A percentile compares a stretch with the other conserved stretches of the same genome.
Evolutionary conservation across 2,797 vertebrate species (phyloP).

Genomic region (Chelidonichthys spinosus): DNA sequence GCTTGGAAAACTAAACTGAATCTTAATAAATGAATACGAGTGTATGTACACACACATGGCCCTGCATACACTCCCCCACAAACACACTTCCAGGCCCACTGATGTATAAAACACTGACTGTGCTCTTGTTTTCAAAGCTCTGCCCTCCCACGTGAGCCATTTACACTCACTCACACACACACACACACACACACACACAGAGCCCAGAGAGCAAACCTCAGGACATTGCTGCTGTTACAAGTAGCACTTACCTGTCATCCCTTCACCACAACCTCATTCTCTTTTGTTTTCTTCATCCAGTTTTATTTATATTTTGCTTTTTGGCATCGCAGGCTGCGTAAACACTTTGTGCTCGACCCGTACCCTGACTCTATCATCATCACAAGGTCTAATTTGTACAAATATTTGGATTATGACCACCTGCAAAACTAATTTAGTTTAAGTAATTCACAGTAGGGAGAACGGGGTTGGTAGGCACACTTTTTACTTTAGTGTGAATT

Average conservation of each 20-base stretch:
- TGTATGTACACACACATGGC: neutral
- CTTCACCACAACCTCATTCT: slow-evolving; percentile 20
- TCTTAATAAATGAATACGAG: slow-evolving; percentile 8
- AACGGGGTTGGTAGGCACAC: no score
- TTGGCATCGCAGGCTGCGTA: neutral
- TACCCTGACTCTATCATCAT: neutral
- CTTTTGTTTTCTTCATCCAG: slow-evolving; percentile 9
- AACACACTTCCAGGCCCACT: slow-evolving; percentile 36
- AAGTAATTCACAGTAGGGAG: no score
- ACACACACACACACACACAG: slow-evolving; percentile 5
- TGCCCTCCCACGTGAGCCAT: slow-evolving; percentile 56
- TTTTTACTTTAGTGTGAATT: no score
- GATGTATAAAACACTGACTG: slow-evolving; percentile 72
- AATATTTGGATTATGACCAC: no score
- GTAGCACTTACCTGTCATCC: slow-evolving; percentile 41
- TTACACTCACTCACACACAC: slow-evolving; percentile 16
- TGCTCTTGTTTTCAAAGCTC: slow-evolving; percentile 52
- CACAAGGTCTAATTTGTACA: no score
- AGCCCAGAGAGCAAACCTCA: slow-evolving; percentile 46
- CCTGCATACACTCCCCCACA: slow-evolving; percentile 14
- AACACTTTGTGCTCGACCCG: neutral
- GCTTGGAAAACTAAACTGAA: neutral
- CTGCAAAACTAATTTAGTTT: no score
- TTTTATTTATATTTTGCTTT: slow-evolving; percentile 25
- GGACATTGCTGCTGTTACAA: slow-evolving; percentile 39